These are phyloP conservation scores for Pediacus dermestoides DNA, from an alignment of 2,888 invertebrate species.

Conservation along the genomic window DNA sequence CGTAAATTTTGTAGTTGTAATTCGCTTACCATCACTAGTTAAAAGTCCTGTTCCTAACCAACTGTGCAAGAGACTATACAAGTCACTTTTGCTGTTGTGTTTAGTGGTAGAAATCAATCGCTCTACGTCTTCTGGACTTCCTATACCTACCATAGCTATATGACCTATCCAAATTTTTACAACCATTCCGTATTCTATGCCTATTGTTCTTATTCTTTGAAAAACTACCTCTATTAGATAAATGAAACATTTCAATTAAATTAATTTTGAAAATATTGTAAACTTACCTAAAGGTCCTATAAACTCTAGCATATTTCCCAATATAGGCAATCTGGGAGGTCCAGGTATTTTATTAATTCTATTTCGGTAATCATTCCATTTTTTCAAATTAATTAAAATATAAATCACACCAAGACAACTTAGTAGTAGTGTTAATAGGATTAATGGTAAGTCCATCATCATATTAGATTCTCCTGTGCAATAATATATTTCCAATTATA, in stretches of 20 bases:
- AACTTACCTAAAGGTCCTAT: slow-evolving; percentile 8
- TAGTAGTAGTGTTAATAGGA: too few relatives aligned
- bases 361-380: not conserved
- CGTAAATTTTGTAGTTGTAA: not conserved
- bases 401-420: too few relatives aligned
- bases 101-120: slow-evolving; percentile 21
- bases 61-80: slow-evolving; percentile 20
- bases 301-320: slow-evolving; percentile 4
- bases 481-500: not conserved
- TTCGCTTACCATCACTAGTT: slow-evolving; percentile 25
- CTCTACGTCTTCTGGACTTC: slow-evolving; percentile 25
- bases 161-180: slow-evolving; percentile 5
- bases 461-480: not conserved
- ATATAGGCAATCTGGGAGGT: slow-evolving; percentile 2
- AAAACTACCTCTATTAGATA: slow-evolving; percentile 6
- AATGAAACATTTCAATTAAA: too few relatives aligned
- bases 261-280: too few relatives aligned
- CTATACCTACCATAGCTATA: slow-evolving; percentile 12
- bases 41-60: slow-evolving; percentile 29
- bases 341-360: slow-evolving; percentile 8
- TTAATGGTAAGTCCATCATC: not conserved
- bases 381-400: not conserved
- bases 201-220: not conserved
- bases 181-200: not conserved
- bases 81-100: slow-evolving; percentile 19